Percentiles rank a stretch among this genome's conserved stretches.
Conservation (phyloP, 2,113 vertebrate species). For the Sapajus apella region DNA sequence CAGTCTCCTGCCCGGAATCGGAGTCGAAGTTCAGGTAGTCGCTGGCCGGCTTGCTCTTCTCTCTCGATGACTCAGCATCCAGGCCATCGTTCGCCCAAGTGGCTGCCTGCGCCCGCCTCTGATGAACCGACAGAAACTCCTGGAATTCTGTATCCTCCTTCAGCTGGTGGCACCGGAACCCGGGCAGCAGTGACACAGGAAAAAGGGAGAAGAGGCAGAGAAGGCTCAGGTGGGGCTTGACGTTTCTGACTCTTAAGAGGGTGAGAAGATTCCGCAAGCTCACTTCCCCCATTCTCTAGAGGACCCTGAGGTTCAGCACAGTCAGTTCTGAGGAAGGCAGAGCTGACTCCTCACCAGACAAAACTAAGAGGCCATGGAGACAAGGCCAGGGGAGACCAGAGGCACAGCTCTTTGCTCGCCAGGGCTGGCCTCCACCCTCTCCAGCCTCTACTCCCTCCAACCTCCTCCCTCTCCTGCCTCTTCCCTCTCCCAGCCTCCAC, state of each 20-base stretch:
- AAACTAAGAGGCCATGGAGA: neutral
- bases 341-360: rapidly evolving
- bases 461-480: no score
- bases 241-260: rapidly evolving
- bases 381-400: rapidly evolving
- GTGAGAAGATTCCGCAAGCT: neutral
- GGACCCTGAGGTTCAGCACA: neutral
- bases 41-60: conserved; percentile 51
- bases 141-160: conserved; percentile 90
- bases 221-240: neutral
- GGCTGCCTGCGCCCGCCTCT: conserved; percentile 89
- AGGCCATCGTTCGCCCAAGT: conserved; percentile 93
- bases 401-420: rapidly evolving
- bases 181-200: rapidly evolving
- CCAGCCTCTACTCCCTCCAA: neutral
- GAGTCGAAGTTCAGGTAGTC: conserved; percentile 98
- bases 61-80: conserved; percentile 65
- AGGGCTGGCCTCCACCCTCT: rapidly evolving
- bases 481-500: no score
- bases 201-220: neutral
- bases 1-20: conserved; percentile 82
- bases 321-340: neutral
- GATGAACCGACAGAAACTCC: conserved; percentile 95
- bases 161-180: conserved; percentile 82
- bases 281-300: rapidly evolving